Conservation (phyloP, 2,888 invertebrate species). For the Pemphredon lugubris region DNA sequence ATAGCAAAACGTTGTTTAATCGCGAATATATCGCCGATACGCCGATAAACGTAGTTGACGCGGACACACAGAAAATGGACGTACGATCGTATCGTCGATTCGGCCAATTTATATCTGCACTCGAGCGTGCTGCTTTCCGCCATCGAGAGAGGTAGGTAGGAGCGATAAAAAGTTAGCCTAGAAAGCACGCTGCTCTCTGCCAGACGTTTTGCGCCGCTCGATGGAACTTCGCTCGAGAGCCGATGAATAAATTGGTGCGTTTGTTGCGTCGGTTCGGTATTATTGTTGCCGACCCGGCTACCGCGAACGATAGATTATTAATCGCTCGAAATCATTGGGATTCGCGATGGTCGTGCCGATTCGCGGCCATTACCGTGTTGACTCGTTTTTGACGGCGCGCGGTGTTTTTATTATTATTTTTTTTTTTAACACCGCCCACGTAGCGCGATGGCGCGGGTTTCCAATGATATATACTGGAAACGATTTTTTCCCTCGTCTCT, state of each 20-base stretch:
- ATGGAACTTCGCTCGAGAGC: slow-evolving; percentile 15
- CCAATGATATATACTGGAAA: no score
- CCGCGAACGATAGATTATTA: no score
- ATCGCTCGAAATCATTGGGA: no score
- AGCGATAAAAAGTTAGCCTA: slow-evolving; percentile 43
- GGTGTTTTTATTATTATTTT: no score
- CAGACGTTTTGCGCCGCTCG: slow-evolving; percentile 42
- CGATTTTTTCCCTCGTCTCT: slow-evolving; percentile 3
- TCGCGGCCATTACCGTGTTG: no score
- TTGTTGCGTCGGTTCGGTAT: slow-evolving; percentile 12
- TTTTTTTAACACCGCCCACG: slow-evolving; percentile 6
- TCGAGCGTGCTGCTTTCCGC: slow-evolving; percentile 38
- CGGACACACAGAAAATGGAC: slow-evolving; percentile 30
- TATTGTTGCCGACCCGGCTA: no score
- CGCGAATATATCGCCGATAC: slow-evolving; percentile 38
- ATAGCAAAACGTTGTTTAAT: slow-evolving; percentile 25
- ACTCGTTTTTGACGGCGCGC: no score
- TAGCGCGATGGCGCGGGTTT: neutral
- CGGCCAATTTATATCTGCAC: slow-evolving; percentile 51
- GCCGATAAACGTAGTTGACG: slow-evolving; percentile 47
- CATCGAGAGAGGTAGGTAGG: slow-evolving; percentile 13
- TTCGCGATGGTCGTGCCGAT: no score
- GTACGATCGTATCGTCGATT: slow-evolving; percentile 43
- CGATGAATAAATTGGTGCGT: slow-evolving; percentile 44
- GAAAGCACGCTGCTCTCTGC: slow-evolving; percentile 31